Base-by-base conservation (phyloP, 2,888 invertebrate species). In the Torymus texanus region DNA sequence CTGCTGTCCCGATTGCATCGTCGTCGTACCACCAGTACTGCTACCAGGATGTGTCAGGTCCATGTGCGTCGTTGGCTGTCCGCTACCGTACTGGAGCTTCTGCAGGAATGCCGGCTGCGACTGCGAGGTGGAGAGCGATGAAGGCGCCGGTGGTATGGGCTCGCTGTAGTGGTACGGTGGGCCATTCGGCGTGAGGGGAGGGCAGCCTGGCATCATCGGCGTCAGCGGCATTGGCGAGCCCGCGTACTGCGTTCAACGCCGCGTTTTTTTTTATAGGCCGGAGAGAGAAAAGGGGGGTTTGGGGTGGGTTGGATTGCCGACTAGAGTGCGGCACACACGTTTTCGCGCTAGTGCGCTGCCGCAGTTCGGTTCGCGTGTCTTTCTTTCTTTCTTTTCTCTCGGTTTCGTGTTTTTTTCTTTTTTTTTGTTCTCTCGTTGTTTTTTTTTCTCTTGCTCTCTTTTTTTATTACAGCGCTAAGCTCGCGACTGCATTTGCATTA, bases 151-250 rank as follows among this genome's bases (percentile, higher is more conserved):
- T 87, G 90, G 93, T 91, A 87, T 90, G 21, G 89, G 92, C 90
- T 90, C 93, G 91, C 83, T 93, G 91, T 91, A 92, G 88, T 88
- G 93, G 91, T 90, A 93, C 89, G 88, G 92, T 89, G 91, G 93
- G 91, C 85, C 90, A 80, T 90, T 90, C 59, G 90, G 90, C 59
- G 90, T 90, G 80, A 90, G 75, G 2, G 89, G 86, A 62, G 89
- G 89, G 84, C 90, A 90, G 16, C 90, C 89, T 24, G 90, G 89
- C 89, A 90, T 90, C 87, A 90, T 87, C 51, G 90, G 90, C 41
- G 90, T 90, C 83, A 89, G 80, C 66, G 90, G 89, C 90, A 90
- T 90, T 56, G 90, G 89, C 41, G 90, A 90, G 78, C 89, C 88
- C 79, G 88, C 86, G 81, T 89, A 90, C 87, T 89, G 83, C 82